These are phyloP conservation scores for Muraenolepis orangiensis DNA, from an alignment of 2,797 vertebrate genomes.

Conservation along the genomic window DNA sequence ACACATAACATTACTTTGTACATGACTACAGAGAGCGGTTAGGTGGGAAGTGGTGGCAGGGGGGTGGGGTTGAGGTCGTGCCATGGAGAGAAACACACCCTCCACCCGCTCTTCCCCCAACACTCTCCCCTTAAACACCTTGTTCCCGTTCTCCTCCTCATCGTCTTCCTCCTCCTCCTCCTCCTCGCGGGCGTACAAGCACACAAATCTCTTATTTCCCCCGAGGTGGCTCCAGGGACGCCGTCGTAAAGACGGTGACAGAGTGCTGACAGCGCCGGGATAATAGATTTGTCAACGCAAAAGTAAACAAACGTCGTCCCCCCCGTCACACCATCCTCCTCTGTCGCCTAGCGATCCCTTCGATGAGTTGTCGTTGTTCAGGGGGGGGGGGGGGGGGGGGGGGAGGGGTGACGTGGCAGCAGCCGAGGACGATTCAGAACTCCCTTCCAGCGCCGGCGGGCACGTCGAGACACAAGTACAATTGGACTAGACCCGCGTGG, in stretches of 20 bases:
- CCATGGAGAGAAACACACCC: background rate
- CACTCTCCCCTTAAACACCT: background rate
- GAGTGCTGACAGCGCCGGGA: slow-evolving; percentile 37
- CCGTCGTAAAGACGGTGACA: slow-evolving; percentile 37
- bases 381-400: background rate
- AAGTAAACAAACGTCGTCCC: slow-evolving; percentile 35
- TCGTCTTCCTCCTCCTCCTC: background rate
- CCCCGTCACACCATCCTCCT: background rate
- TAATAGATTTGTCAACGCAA: slow-evolving; percentile 46
- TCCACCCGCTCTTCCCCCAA: too few species aligned
- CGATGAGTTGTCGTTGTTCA: slow-evolving; percentile 20
- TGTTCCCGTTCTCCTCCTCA: too few species aligned
- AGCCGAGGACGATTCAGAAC: slow-evolving; percentile 16
- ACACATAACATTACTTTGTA: background rate
- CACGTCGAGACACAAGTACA: background rate
- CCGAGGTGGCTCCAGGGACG: slow-evolving; percentile 26
- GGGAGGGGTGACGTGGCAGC: slow-evolving; percentile 22
- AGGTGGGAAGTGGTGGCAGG: too few species aligned
- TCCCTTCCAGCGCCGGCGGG: slow-evolving; percentile 2
- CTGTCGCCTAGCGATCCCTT: slow-evolving; percentile 8
- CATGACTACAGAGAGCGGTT: too few species aligned
- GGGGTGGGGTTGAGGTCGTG: background rate
- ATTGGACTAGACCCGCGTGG: background rate
- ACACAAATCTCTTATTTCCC: slow-evolving; percentile 40
- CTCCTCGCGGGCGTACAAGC: slow-evolving; percentile 9